Evolutionary conservation across 2,888 invertebrate species (phyloP), one percentile per base, ranked within the genome.

Genomic region (Dascillus cervinus): DNA sequence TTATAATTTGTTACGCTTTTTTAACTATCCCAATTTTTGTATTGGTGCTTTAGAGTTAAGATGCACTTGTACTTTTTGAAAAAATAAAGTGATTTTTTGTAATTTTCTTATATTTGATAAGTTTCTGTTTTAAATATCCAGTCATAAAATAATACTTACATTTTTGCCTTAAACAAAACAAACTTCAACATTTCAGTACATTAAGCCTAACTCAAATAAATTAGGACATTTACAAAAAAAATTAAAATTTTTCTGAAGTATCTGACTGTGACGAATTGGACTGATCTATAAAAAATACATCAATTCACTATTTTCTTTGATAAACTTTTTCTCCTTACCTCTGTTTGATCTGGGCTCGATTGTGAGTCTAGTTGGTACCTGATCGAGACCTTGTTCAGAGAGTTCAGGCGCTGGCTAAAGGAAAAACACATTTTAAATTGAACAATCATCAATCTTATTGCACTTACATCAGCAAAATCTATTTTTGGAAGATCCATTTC

Each of bases 361-460:
- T 3, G 57, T 56, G 62, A 76, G 69, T 61, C 75, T 69, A 56
- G 75, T 75, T 55, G 76, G 75, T 58, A 76, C 75, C 62, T 75
- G 72, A 65, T 77, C 77, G 60, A 76, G 70, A 53, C 76, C 75
- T 46, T 60, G 51, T 37, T 64, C 62, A 25, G 46, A 67, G 71
- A 73, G 73, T 59, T 73, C 73, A 49, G 71, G 70, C 66, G 73
- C 73, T 50, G 70, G 68, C 73, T 73, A 66, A 59, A 71, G 50
- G 30, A 29, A 32, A 37, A 37, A 22, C 15, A 37, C 29, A 38
- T 23, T 27, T 29, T 32, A 27, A 37, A 14, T 22, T 22, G 13
- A 10, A 6, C n/a, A 20, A 13, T 4, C 11, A n/a, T 11, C 10
- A 21, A 26, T 15, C 5, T 32, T 29, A 26, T 13, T 6, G 10